Conservation (phyloP, 2,113 vertebrate species). For the Caranx melampygus region DNA sequence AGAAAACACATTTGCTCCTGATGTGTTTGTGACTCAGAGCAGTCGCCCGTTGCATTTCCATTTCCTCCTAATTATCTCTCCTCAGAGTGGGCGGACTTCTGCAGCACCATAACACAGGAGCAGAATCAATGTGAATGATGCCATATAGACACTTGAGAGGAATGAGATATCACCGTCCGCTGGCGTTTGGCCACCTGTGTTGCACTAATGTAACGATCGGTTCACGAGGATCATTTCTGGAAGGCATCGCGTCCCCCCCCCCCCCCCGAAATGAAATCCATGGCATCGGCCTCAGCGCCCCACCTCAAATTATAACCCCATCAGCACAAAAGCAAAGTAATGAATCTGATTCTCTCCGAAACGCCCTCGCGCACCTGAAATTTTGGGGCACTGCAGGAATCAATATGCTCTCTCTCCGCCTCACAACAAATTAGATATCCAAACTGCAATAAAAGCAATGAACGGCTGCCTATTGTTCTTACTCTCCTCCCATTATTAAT, state of each 20-base stretch:
- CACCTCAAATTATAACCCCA: conserved; percentile 54
- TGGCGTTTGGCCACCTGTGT: background rate
- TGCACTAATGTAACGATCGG: background rate
- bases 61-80: conserved; percentile 2
- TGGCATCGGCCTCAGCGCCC: conserved; percentile 39
- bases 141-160: conserved; percentile 5
- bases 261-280: conserved; percentile 48
- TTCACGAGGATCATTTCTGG: conserved; percentile 38
- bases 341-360: conserved; percentile 37
- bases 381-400: conserved; percentile 46
- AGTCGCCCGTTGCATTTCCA: background rate
- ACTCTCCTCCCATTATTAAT: conserved; percentile 5
- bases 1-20: background rate
- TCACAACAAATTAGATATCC: conserved; percentile 56
- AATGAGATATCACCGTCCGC: conserved; percentile 15
- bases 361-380: background rate
- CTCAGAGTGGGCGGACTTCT: background rate
- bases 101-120: background rate
- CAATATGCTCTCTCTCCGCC: conserved; percentile 44
- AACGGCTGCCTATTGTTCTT: conserved; percentile 23
- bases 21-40: background rate
- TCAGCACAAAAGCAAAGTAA: conserved; percentile 55
- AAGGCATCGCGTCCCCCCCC: conserved; percentile 33
- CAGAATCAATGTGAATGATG: conserved; percentile 23
- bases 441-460: conserved; percentile 38